Evolutionary conservation across 2,113 vertebrate genomes (phyloP).

Genomic region (Romanogobio albipinnatus): DNA sequence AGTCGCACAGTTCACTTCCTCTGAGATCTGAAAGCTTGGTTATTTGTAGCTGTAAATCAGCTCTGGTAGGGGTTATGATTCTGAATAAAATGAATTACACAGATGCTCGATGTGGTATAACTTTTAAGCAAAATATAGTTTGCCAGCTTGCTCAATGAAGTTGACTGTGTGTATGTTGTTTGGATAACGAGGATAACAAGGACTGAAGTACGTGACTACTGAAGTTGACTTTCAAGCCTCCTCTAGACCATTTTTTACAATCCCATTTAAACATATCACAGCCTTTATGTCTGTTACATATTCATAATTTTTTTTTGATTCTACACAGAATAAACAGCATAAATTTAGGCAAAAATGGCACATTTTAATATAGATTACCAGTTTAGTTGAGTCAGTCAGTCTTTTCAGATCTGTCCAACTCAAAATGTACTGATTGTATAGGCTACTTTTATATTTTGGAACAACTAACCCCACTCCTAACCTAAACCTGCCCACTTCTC

Average conservation of each 20-base stretch:
- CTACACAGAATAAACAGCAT: too few species aligned
- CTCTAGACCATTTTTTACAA: neutral
- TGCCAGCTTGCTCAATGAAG: neutral
- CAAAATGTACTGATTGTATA: too few species aligned
- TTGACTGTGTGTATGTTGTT: neutral
- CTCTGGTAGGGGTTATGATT: neutral
- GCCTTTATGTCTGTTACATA: neutral
- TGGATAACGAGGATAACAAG: neutral
- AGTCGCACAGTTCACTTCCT: slow-evolving; percentile 33
- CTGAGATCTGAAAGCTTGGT: neutral
- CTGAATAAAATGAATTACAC: slow-evolving; percentile 10
- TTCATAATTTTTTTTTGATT: neutral
- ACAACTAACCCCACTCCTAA: too few species aligned
- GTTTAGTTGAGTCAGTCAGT: too few species aligned
- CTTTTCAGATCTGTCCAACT: too few species aligned
- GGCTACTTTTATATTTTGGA: too few species aligned
- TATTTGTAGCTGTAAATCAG: slow-evolving; percentile 35
- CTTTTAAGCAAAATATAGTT: slow-evolving; percentile 14
- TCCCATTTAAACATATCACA: neutral
- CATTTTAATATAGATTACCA: too few species aligned
- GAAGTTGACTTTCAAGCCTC: neutral
- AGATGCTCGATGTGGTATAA: neutral
- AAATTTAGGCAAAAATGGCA: too few species aligned
- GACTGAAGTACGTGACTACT: neutral
- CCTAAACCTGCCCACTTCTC: too few species aligned